Percentiles rank a stretch among this genome's conserved stretches.
These are phyloP conservation scores for Eupithecia inturbata DNA, from an alignment of 2,888 invertebrate genomes.

Conservation along the genomic window DNA sequence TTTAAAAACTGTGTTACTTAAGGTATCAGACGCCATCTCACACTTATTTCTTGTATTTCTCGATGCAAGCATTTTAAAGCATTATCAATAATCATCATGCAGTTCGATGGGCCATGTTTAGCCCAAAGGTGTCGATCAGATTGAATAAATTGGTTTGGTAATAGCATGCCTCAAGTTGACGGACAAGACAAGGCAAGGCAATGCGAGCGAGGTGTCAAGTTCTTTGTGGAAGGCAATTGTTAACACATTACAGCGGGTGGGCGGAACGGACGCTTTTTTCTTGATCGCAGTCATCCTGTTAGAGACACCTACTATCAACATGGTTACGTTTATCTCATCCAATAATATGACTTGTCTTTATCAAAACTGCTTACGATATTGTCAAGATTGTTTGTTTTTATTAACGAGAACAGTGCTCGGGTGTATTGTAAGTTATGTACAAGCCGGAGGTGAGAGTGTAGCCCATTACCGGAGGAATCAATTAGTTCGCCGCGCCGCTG, in stretches of 20 bases:
- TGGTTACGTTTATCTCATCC: neutral
- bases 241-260: neutral
- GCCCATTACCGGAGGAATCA: constrained; percentile 53
- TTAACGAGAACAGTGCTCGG: neutral
- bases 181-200: neutral
- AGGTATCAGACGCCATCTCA: neutral
- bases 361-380: neutral
- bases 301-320: neutral
- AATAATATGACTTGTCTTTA: neutral
- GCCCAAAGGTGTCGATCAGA: neutral
- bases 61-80: neutral
- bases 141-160: constrained; percentile 1
- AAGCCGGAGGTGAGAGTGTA: constrained; percentile 22
- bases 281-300: neutral
- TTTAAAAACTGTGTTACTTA: too few relatives aligned
- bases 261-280: neutral
- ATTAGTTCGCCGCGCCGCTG: constrained; percentile 55
- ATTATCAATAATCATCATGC: neutral
- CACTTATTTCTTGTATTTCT: neutral
- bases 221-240: neutral
- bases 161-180: neutral
- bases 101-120: neutral
- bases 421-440: constrained; percentile 8
- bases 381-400: constrained; percentile 4
- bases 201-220: neutral